A percentile compares a stretch with the other conserved stretches of the same genome.
Conservation (phyloP, 2,888 invertebrate species). For the Agrilus cyanescens region DNA sequence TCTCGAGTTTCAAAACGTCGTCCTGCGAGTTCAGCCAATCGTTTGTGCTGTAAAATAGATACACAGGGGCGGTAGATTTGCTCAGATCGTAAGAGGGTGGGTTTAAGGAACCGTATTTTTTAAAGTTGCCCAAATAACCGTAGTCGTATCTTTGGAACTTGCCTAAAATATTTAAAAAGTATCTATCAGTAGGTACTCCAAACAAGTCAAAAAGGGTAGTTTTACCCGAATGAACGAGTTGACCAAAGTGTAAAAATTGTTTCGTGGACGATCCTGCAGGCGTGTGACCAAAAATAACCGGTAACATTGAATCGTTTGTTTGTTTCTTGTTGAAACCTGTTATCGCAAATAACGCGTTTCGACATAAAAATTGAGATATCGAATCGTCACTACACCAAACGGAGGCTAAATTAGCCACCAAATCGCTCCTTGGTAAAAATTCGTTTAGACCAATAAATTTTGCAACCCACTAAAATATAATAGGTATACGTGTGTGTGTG, state of each 20-base stretch:
- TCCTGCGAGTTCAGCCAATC: conserved; percentile 39
- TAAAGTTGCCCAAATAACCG: conserved; percentile 29
- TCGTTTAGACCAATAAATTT: conserved; percentile 37
- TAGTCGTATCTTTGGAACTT: conserved; percentile 47
- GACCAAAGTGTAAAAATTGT: conserved; percentile 62
- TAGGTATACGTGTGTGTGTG: too few species aligned
- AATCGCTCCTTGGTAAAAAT: conserved; percentile 45
- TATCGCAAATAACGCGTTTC: conserved; percentile 24
- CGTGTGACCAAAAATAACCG: conserved; percentile 21
- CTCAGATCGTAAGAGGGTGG: conserved; percentile 37
- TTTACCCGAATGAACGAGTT: conserved; percentile 41
- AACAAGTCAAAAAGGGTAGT: not conserved
- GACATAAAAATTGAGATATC: conserved; percentile 20
- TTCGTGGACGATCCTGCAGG: conserved; percentile 41
- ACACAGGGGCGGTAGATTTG: conserved; percentile 33
- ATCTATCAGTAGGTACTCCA: too few species aligned
- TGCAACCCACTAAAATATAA: conserved; percentile 1
- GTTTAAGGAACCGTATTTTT: conserved; percentile 23
- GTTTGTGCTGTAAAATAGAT: conserved; percentile 36
- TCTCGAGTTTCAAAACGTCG: conserved; percentile 30
- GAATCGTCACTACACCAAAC: conserved; percentile 32
- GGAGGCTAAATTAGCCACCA: conserved; percentile 41
- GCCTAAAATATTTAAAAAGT: conserved; percentile 9
- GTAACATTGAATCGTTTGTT: conserved; percentile 26
- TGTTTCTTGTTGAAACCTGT: conserved; percentile 27